Evolutionary conservation across 1,140 invertebrate genomes (phyloP).

Genomic region (Drosophila pachea): DNA sequence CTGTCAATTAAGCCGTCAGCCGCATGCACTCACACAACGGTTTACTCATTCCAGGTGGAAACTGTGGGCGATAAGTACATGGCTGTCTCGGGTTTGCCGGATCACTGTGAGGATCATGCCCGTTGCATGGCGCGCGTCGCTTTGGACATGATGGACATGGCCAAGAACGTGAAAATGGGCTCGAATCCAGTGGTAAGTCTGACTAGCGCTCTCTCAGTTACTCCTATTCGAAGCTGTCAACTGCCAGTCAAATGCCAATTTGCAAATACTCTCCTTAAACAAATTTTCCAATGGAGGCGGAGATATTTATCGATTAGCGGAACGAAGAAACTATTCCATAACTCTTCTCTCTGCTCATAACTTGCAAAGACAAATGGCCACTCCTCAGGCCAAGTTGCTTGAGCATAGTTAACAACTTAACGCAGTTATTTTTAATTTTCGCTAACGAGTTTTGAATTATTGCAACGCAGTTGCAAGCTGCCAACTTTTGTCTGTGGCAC

Average conservation of each 20-base stretch:
- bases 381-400: too few relatives aligned
- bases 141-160: constrained; percentile 97
- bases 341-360: too few relatives aligned
- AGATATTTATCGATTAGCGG: too few relatives aligned
- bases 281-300: too few relatives aligned
- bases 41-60: constrained; percentile 89
- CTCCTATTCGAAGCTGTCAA: too few relatives aligned
- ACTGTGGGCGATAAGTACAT: constrained; percentile 99
- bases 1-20: constrained; percentile 41
- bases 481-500: constrained; percentile 25
- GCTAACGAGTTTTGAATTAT: constrained; percentile 7
- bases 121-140: constrained; percentile 95
- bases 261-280: too few relatives aligned
- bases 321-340: too few relatives aligned
- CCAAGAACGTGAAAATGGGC: constrained; percentile 91
- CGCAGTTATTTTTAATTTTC: constrained; percentile 1
- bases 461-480: constrained; percentile 1
- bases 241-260: too few relatives aligned
- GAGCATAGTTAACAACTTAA: too few relatives aligned
- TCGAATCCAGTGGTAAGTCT: constrained; percentile 89
- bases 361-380: too few relatives aligned
- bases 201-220: neutral
- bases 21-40: constrained; percentile 7
- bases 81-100: constrained; percentile 97
- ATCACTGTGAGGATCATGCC: constrained; percentile 93